Base-by-base conservation (phyloP, 2,113 vertebrate genomes). In the Andinoacara biseriatus region DNA sequence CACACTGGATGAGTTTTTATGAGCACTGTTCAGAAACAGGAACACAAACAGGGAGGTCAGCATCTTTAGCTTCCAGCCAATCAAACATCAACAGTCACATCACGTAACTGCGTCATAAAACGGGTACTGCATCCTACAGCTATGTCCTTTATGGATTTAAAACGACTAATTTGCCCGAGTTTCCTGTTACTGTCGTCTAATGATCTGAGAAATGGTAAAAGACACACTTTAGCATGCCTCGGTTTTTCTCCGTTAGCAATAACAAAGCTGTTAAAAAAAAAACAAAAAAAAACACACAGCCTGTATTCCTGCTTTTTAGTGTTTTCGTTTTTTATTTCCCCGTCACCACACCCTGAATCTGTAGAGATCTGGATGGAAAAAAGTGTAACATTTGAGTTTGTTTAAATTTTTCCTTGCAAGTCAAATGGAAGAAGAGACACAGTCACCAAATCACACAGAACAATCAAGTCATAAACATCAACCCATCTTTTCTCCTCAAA, bases 401-500 rank as follows among this genome's bases (percentile, higher is more conserved):
- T 31, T 72, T 72, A 18, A 72, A 49, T 72, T 33, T 72, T 72
- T 54, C 52, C 46, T 54, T 72, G 26, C 72, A 79, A 57, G 35
- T 84, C 74, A 63, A 86, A 85, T 43, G 18, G 76, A 74, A 74
- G 18, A 69, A 77, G 5, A 56, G 46, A 89, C 20, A 76, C 33
- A 76, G 58, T 74, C 81, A 81, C 80, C 63, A 31, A 84, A 61
- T 29, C 75, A 86, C 84, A 80, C 65, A 75, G 78, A 80, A 74
- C 18, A 78, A 85, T 79, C 38, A 58, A 67, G 59, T 65, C 46
- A 69, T 63, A 43, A 59, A 88, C 74, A 76, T 57, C 22, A 9
- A 86, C 83, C 62, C 62, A 61, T 57, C 77, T 89, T 89, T 67
- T 60, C 79, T 85, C 86, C 74, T 85, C 83, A 65, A 87, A 76